phyloP scores from a whole-genome alignment of 2,113 vertebrate genomes.

The Apeltes quadracus region DNA sequence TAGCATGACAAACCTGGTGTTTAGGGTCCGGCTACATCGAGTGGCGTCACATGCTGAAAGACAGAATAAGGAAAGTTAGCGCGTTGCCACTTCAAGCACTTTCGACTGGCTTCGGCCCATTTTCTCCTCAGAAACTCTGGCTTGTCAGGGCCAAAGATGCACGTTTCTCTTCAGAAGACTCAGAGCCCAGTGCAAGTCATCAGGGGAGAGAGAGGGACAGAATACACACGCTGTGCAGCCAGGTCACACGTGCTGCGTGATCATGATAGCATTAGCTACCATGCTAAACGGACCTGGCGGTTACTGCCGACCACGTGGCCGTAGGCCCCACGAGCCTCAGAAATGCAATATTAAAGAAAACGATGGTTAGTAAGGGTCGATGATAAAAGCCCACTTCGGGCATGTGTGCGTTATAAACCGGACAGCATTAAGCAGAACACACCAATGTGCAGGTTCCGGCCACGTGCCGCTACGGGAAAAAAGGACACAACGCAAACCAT shows the following conservation, averaged over 20 bases:
- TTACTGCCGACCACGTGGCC: slow-evolving; percentile 37
- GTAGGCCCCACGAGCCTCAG: neutral
- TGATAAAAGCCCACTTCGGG: neutral
- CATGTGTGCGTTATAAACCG: neutral
- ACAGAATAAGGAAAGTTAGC: neutral
- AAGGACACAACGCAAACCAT: no score
- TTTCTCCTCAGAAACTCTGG: slow-evolving; percentile 60
- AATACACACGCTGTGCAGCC: neutral
- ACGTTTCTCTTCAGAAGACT: slow-evolving; percentile 44
- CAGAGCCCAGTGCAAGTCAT: slow-evolving; percentile 70
- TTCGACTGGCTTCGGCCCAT: fast-evolving
- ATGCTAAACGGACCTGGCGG: neutral
- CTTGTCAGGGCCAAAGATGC: slow-evolving; percentile 69
- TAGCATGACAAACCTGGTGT: slow-evolving; percentile 8
- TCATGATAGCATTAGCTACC: neutral
- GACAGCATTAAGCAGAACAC: no score
- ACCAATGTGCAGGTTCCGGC: neutral
- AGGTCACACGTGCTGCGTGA: no score
- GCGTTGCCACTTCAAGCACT: fast-evolving
- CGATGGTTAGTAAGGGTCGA: neutral
- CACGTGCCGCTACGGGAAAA: neutral
- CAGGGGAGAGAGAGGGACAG: slow-evolving; percentile 38
- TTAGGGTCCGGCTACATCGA: neutral
- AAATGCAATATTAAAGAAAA: neutral
- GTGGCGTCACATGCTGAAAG: neutral